Conservation (phyloP, 2,113 vertebrate species). For the Dipodomys ordii region DNA sequence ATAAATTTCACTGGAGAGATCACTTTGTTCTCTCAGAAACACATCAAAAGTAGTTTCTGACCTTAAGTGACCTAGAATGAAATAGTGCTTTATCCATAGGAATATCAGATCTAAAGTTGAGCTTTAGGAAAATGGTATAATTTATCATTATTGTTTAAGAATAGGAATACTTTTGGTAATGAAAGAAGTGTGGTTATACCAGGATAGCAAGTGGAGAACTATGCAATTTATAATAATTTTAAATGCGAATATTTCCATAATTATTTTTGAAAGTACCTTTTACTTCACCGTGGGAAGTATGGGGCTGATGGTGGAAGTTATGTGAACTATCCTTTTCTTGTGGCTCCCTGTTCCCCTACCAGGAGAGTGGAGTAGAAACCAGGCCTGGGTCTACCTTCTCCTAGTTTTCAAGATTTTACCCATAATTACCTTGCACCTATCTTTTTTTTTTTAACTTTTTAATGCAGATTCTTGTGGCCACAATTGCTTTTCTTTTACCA, state of each 20-base stretch:
- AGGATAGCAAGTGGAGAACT: background rate
- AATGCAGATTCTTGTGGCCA: constrained; percentile 97
- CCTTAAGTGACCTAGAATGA: background rate
- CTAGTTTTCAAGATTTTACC: background rate
- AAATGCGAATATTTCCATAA: background rate
- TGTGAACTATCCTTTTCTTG: background rate
- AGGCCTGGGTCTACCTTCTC: fast-evolving
- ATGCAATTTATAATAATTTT: background rate
- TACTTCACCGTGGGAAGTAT: background rate
- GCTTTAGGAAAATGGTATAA: background rate
- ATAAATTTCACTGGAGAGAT: constrained; percentile 47
- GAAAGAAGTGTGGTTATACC: background rate
- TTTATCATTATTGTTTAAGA: background rate
- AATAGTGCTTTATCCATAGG: background rate
- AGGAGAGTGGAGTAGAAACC: background rate
- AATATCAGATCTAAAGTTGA: background rate
- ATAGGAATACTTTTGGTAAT: background rate
- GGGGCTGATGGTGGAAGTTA: background rate
- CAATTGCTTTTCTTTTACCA: constrained; percentile 97
- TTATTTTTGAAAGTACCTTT: constrained; percentile 1
- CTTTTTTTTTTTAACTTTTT: constrained; percentile 64
- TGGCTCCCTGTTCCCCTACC: background rate
- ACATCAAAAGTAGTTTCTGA: constrained; percentile 1
- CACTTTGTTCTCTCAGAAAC: constrained; percentile 53
- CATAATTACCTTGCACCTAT: background rate